Conservation (phyloP, 2,797 vertebrate species). For the Hapalemur alaotrensis region DNA sequence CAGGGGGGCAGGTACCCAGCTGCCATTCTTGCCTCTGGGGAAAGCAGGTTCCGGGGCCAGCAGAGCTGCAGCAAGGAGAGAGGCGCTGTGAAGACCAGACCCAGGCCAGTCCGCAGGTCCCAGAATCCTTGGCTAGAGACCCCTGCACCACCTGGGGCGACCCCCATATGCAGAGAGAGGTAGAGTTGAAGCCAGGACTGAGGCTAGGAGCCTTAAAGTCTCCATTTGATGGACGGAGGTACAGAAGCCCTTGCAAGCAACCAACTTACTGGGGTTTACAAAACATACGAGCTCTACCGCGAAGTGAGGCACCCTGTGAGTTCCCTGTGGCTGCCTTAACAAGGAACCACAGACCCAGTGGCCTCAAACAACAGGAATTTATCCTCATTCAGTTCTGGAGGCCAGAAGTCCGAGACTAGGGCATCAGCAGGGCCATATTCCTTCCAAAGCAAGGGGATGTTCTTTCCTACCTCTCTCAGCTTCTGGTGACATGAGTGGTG, state of each 20-base stretch:
- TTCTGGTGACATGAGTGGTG: not conserved
- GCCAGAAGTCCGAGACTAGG: not conserved
- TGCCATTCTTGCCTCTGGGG: not conserved
- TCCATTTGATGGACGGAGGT: not conserved
- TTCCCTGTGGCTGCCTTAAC: not conserved
- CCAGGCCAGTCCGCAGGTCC: not conserved
- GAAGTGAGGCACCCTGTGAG: too few species aligned
- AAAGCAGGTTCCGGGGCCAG: not conserved
- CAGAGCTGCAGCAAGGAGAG: not conserved
- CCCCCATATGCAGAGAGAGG: too few species aligned
- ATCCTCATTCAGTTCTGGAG: not conserved
- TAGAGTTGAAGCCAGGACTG: too few species aligned
- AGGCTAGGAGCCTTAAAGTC: too few species aligned
- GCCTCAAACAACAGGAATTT: not conserved
- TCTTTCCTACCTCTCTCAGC: not conserved
- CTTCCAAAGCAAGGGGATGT: not conserved
- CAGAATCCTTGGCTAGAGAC: not conserved
- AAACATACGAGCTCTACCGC: not conserved
- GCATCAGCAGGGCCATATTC: not conserved
- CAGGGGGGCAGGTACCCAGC: not conserved
- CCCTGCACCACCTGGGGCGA: not conserved
- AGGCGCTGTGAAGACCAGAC: not conserved
- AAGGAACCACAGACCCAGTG: rapidly evolving
- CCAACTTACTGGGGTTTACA: not conserved
- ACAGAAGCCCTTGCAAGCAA: not conserved